Conservation (phyloP, 2,888 invertebrate genomes). For the Eupithecia centaureata region DNA sequence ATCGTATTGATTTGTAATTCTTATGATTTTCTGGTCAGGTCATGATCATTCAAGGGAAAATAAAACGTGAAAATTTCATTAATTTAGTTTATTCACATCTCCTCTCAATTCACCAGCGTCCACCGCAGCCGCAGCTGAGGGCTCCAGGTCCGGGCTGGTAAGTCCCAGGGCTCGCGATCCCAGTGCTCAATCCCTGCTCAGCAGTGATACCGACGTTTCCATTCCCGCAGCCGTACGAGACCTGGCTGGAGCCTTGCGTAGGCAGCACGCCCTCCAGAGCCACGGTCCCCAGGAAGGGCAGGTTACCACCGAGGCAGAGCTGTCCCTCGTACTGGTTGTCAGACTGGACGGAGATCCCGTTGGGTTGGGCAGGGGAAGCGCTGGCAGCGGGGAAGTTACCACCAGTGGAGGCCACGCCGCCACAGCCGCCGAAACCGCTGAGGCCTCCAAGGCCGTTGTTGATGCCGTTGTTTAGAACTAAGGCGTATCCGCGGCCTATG, state of each 20-base stretch:
- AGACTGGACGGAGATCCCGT: constrained; percentile 57
- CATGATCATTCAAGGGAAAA: not conserved
- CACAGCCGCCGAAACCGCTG: constrained; percentile 30
- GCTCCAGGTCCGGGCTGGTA: constrained; percentile 6
- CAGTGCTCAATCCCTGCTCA: constrained; percentile 41
- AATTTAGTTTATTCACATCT: not conserved
- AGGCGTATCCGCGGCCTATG: constrained; percentile 4
- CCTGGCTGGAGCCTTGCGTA: constrained; percentile 55
- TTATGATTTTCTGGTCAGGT: too few species aligned
- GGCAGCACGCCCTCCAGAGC: constrained; percentile 57
- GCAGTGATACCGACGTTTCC: constrained; percentile 48
- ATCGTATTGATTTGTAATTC: too few species aligned
- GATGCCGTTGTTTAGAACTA: constrained; percentile 1
- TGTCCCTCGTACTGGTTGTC: constrained; percentile 60
- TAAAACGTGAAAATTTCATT: not conserved
- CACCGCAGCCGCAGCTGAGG: constrained; percentile 1
- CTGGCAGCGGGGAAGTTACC: constrained; percentile 58
- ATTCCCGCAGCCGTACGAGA: constrained; percentile 59
- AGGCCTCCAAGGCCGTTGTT: not conserved
- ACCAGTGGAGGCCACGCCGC: constrained; percentile 53
- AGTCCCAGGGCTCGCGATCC: constrained; percentile 17
- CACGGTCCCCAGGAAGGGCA: constrained; percentile 62
- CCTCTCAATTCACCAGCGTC: not conserved
- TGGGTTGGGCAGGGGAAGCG: constrained; percentile 53
- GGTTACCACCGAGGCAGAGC: constrained; percentile 54